A percentile compares a stretch with the other conserved stretches of the same genome.
These are phyloP conservation scores for Pavo muticus DNA, from an alignment of 2,113 vertebrate genomes.

Conservation along the genomic window DNA sequence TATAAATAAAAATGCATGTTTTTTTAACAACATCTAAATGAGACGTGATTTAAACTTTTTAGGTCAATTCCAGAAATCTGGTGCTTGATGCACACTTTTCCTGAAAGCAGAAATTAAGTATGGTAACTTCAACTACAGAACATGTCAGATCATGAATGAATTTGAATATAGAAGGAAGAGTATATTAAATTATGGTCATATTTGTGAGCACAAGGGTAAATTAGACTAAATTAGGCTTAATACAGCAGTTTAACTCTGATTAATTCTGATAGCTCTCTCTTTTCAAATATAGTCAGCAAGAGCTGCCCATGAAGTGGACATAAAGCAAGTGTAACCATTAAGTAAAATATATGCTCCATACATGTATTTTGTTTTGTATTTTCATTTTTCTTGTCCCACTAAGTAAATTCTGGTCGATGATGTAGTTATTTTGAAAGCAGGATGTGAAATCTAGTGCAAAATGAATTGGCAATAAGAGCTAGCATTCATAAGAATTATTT, in stretches of 20 bases:
- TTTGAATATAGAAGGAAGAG: neutral
- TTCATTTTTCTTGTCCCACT: neutral
- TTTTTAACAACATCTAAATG: neutral
- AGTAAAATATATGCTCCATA: neutral
- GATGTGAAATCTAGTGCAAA: neutral
- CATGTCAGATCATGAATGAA: neutral
- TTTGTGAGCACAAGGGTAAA: neutral
- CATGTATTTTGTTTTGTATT: neutral
- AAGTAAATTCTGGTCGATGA: neutral
- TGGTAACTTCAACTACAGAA: neutral
- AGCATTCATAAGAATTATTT: neutral
- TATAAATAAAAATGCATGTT: neutral
- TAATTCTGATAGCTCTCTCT: neutral
- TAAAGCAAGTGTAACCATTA: rapidly evolving
- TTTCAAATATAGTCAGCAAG: neutral
- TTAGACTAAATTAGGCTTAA: neutral
- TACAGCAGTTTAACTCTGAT: neutral
- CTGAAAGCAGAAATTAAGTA: neutral
- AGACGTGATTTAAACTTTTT: neutral
- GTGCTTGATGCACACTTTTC: neutral
- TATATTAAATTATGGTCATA: conserved; percentile 8
- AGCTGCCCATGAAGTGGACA: neutral
- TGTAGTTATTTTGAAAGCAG: conserved; percentile 6
- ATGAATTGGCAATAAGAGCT: neutral
- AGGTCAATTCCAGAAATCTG: neutral